phyloP scores from a whole-genome alignment of 2,113 vertebrate genomes.

The Amblyopsis rosae region DNA sequence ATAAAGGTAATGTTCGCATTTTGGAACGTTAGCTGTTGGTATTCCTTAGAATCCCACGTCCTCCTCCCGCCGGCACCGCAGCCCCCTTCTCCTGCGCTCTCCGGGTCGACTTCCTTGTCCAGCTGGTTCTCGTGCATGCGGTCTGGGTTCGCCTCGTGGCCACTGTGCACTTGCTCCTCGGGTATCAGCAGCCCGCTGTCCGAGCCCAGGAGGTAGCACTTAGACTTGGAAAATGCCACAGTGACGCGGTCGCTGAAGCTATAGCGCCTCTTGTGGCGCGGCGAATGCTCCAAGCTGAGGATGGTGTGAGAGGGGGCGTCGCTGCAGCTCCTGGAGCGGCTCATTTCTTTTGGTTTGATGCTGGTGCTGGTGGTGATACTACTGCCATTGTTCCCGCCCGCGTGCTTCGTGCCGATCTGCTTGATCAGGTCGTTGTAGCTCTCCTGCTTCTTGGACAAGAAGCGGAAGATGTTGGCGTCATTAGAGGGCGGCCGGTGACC shows the following conservation, averaged over 20 bases:
- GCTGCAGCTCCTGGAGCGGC: conserved; percentile 74
- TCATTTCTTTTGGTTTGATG: conserved; percentile 44
- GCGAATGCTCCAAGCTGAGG: conserved; percentile 72
- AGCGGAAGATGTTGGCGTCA: conserved; percentile 93
- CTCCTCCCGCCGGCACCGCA: conserved; percentile 53
- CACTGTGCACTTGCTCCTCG: conserved; percentile 66
- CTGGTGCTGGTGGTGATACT: conserved; percentile 27
- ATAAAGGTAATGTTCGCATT: conserved; percentile 88
- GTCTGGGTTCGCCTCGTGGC: conserved; percentile 63
- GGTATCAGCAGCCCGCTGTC: conserved; percentile 79
- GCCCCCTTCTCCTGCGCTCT: conserved; percentile 48
- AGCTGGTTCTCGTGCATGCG: conserved; percentile 85
- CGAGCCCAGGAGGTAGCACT: conserved; percentile 83
- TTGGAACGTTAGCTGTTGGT: conserved; percentile 83
- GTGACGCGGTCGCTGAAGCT: conserved; percentile 83
- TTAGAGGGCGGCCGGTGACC: conserved; percentile 76
- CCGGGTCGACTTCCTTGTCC: conserved; percentile 87
- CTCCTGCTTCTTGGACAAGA: conserved; percentile 92
- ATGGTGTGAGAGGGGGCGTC: conserved; percentile 64
- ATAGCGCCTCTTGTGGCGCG: conserved; percentile 77
- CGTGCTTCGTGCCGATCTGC: conserved; percentile 86
- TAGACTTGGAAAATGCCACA: conserved; percentile 87
- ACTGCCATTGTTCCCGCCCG: conserved; percentile 55
- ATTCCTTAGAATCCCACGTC: conserved; percentile 86
- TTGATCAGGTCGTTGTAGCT: conserved; percentile 96